Evolutionary conservation across 2,888 invertebrate genomes (phyloP), one percentile per base, ranked within the genome.

Genomic region (Drosophila yooni): DNA sequence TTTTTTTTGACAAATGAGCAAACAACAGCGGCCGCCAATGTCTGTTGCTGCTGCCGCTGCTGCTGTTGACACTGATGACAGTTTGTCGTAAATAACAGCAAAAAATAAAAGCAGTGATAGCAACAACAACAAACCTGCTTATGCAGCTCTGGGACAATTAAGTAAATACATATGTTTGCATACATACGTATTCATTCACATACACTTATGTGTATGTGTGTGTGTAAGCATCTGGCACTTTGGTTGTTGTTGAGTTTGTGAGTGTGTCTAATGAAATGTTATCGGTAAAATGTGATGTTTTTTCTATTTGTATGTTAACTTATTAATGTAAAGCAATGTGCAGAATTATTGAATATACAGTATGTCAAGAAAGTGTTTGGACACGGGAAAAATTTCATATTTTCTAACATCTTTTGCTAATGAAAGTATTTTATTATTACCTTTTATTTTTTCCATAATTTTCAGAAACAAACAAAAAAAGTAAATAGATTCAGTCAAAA

Each of bases 1-100:
- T 65, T 46, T 67, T 72, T 74, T 70, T 63, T 84, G 88, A 83
- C 87, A 83, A 83, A 87, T 81, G 81, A 86, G 83, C 80, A 83
- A 82, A 82, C 86, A 80, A 86, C 83, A 76, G 64, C 66, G 83
- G 46, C 38, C 67, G 65, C 80, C 83, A 76, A 79, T 81, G 79
- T 78, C 71, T 83, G 87, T 60, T 77, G 81, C 70, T 70, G 25
- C 78, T 77, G 77, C 38, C 51, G 72, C 54, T 40, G 64, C 73
- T 77, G 77, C 40, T 67, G 77, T 74, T 78, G 74, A 78, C 77
- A 78, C 79, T 78, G 74, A 74, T 79, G 79, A 79, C 77, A 79
- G 77, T 78, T 77, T 78, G 74, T 66, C 74, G 69, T 78, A 73
- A 77, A 73, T 74, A 78, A 77, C 27, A 76, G 57, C 38, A 54